These are phyloP conservation scores for Pheucticus melanocephalus DNA, from an alignment of 2,113 vertebrate species.

Conservation along the genomic window DNA sequence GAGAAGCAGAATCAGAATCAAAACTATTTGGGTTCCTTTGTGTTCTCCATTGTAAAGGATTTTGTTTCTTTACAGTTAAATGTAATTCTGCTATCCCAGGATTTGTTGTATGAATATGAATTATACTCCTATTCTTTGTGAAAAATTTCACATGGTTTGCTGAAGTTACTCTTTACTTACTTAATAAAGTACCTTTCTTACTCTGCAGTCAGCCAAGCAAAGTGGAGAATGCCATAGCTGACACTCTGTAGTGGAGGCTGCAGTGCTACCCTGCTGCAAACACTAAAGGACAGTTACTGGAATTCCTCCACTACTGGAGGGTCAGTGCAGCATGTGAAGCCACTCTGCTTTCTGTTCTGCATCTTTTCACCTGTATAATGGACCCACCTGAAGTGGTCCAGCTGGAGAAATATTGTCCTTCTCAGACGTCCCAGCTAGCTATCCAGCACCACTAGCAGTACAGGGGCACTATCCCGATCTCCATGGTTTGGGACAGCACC, in stretches of 20 bases:
- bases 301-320: background rate
- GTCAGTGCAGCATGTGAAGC: accelerated
- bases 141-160: background rate
- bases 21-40: background rate
- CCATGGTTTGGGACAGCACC: no score
- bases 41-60: background rate
- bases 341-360: background rate
- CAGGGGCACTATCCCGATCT: no score
- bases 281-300: accelerated
- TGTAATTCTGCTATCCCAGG: background rate
- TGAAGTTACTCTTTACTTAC: background rate
- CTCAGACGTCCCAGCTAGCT: no score
- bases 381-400: no score
- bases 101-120: background rate
- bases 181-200: background rate
- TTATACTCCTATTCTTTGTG: background rate
- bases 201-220: background rate
- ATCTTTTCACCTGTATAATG: background rate
- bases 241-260: no score
- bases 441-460: no score
- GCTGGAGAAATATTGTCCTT: no score
- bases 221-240: background rate
- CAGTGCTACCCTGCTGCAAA: accelerated
- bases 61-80: background rate
- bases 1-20: background rate